Evolutionary conservation across 2,113 vertebrate genomes (phyloP).

Genomic region (Petaurus breviceps): DNA sequence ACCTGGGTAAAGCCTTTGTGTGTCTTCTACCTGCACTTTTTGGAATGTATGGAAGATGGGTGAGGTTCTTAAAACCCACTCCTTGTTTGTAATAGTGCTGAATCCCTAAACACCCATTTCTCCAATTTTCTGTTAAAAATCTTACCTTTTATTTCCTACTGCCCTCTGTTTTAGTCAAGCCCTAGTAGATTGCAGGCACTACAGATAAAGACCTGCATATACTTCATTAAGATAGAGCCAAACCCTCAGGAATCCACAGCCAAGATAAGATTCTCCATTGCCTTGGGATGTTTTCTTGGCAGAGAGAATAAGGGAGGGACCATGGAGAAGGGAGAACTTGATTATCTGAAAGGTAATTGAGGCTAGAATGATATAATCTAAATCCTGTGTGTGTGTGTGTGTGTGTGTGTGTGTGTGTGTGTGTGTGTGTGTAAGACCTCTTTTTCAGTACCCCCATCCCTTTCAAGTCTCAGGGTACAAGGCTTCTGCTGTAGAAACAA

Average conservation of each 20-base stretch:
- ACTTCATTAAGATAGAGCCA: not conserved
- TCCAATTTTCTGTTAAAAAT: not conserved
- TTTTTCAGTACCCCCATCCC: not conserved
- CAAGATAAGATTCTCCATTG: not conserved
- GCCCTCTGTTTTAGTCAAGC: not conserved
- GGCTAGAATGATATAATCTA: not conserved
- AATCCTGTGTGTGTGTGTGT: not conserved
- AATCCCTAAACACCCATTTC: not conserved
- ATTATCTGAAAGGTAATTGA: not conserved
- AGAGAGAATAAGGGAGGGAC: not conserved
- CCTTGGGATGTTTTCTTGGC: not conserved
- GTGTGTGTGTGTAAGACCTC: not conserved
- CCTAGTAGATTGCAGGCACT: not conserved
- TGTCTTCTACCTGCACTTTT: not conserved
- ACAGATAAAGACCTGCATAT: not conserved
- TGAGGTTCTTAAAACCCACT: not conserved
- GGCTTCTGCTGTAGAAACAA: not conserved
- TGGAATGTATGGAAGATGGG: not conserved
- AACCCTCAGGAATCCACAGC: not conserved
- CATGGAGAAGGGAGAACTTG: not conserved
- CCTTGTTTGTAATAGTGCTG: not conserved
- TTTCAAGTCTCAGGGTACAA: not conserved
- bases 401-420: not conserved
- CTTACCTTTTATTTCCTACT: not conserved
- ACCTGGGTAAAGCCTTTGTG: not conserved